Percentiles rank a stretch among this genome's conserved stretches.
Evolutionary conservation across 2,888 invertebrate genomes (phyloP).

Genomic region (Nomada hirtipes): DNA sequence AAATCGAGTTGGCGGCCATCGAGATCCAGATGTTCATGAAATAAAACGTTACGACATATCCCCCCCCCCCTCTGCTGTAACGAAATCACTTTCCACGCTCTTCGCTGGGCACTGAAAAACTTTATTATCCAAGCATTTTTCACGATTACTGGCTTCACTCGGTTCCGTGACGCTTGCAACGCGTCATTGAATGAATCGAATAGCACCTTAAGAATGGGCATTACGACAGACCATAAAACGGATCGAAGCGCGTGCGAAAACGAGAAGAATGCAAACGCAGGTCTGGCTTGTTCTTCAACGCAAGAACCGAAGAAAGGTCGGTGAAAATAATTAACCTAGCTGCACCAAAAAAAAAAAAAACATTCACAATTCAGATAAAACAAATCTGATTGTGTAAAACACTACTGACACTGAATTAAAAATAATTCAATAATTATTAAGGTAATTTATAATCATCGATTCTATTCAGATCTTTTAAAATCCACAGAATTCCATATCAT

Average conservation of each 20-base stretch:
- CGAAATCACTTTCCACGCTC: constrained; percentile 44
- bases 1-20: not conserved
- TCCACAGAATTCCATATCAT: no score
- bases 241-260: not conserved
- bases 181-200: constrained; percentile 35
- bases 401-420: no score
- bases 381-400: no score
- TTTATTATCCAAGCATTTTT: constrained; percentile 47
- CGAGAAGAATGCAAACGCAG: not conserved
- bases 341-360: not conserved
- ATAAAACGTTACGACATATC: constrained; percentile 54
- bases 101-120: constrained; percentile 48
- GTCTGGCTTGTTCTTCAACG: not conserved
- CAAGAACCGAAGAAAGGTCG: not conserved
- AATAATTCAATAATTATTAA: no score
- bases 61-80: constrained; percentile 13
- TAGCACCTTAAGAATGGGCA: constrained; percentile 3
- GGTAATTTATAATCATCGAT: no score
- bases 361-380: no score
- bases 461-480: no score
- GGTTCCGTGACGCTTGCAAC: constrained; percentile 30
- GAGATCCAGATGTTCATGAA: constrained; percentile 37
- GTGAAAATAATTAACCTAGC: not conserved
- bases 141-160: constrained; percentile 29
- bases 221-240: not conserved